Evolutionary conservation across 2,888 invertebrate species (phyloP).

Genomic region (Xylophagus ater): DNA sequence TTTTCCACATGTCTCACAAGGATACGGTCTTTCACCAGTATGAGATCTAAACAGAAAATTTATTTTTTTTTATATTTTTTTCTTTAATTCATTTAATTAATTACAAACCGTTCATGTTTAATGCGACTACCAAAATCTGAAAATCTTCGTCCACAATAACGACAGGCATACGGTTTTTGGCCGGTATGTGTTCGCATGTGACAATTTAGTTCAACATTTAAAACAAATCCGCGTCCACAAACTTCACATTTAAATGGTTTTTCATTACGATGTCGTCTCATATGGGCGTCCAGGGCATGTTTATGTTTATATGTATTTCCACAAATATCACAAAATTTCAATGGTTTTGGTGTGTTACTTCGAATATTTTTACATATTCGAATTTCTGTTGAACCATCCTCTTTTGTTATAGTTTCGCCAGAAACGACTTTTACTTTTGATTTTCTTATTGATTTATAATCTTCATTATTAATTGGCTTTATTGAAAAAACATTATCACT

Average conservation of each 20-base stretch:
- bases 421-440: neutral
- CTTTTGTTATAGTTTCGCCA: neutral
- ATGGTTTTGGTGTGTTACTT: constrained; percentile 21
- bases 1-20: constrained; percentile 34
- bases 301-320: constrained; percentile 38
- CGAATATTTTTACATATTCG: neutral
- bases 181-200: constrained; percentile 40
- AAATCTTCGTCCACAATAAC: constrained; percentile 35
- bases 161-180: constrained; percentile 36
- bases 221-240: constrained; percentile 34
- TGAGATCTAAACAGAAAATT: constrained; percentile 25
- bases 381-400: neutral
- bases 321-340: constrained; percentile 36
- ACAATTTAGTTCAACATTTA: constrained; percentile 35
- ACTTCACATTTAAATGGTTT: constrained; percentile 38
- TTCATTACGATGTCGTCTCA: constrained; percentile 36
- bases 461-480: neutral
- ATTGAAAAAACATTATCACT: neutral
- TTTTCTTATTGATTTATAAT: neutral
- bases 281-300: constrained; percentile 36
- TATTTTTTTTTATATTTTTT: neutral
- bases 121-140: constrained; percentile 38
- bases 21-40: constrained; percentile 35
- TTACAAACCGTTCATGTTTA: constrained; percentile 34
- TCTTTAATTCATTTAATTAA: too few species aligned